phyloP scores from a whole-genome alignment of 2,888 invertebrate species.

The Anarsia innoxiella region DNA sequence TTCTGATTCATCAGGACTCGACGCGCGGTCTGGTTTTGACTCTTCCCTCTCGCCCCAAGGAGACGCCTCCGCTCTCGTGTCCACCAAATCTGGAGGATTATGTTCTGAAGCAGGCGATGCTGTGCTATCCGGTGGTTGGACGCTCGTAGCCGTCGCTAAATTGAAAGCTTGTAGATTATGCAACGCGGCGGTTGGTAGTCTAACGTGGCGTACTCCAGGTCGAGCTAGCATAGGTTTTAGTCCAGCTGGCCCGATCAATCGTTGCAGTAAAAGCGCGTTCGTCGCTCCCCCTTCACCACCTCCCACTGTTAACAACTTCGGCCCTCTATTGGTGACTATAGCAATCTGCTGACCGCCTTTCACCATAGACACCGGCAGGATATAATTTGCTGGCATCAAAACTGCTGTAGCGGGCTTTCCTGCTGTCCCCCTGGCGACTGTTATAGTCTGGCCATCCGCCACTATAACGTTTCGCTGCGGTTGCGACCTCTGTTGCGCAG shows the following conservation, averaged over 20 bases:
- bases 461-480: conserved; percentile 76
- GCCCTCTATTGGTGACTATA: conserved; percentile 82
- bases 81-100: conserved; percentile 54
- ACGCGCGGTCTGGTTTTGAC: conserved; percentile 45
- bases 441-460: conserved; percentile 78
- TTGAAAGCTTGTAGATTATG: conserved; percentile 64
- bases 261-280: conserved; percentile 79
- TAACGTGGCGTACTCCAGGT: conserved; percentile 73
- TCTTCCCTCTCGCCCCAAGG: conserved; percentile 56
- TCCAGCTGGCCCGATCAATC: conserved; percentile 79
- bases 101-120: conserved; percentile 46
- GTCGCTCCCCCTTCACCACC: conserved; percentile 68
- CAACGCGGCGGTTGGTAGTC: conserved; percentile 59
- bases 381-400: conserved; percentile 82
- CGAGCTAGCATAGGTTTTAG: conserved; percentile 70
- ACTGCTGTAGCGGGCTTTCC: conserved; percentile 79
- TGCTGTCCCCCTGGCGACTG: conserved; percentile 75
- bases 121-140: conserved; percentile 51
- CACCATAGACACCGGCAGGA: conserved; percentile 81
- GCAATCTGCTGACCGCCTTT: conserved; percentile 83
- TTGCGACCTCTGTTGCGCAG: conserved; percentile 19
- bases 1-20: conserved; percentile 59
- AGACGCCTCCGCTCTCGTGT: conserved; percentile 49
- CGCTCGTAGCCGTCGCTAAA: conserved; percentile 40
- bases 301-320: conserved; percentile 64